phyloP scores from a whole-genome alignment of 2,888 invertebrate species.

The Mimumesa dahlbomi region DNA sequence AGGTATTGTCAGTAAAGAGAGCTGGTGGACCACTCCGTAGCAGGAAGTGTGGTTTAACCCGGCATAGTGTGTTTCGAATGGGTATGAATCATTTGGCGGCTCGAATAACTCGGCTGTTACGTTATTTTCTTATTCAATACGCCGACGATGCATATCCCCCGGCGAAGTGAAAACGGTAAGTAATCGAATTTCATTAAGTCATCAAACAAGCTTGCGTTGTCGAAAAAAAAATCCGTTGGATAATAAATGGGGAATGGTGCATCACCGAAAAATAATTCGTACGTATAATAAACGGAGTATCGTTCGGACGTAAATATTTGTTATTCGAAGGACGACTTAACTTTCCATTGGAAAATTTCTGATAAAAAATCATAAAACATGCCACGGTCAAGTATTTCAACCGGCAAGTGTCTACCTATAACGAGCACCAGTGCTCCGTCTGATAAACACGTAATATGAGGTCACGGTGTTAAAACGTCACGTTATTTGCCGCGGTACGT shows the following conservation, averaged over 20 bases:
- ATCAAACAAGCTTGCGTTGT: background rate
- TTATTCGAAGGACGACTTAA: too few species aligned
- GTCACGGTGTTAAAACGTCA: conserved; percentile 42
- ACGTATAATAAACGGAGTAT: too few species aligned
- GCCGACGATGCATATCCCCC: conserved; percentile 1
- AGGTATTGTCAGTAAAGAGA: conserved; percentile 47
- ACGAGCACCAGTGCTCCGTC: conserved; percentile 5
- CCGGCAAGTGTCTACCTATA: too few species aligned
- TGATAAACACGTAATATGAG: conserved; percentile 35
- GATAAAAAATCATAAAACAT: too few species aligned
- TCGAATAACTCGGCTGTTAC: conserved; percentile 38
- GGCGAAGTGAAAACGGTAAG: background rate
- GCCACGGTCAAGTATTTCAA: too few species aligned
- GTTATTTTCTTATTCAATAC: conserved; percentile 49
- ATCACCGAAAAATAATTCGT: too few species aligned
- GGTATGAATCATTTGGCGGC: conserved; percentile 47
- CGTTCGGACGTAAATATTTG: too few species aligned
- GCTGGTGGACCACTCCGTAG: conserved; percentile 24
- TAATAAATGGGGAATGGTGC: too few species aligned
- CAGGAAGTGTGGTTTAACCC: conserved; percentile 54
- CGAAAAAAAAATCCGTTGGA: too few species aligned
- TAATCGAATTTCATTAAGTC: background rate
- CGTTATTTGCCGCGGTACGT: conserved; percentile 14
- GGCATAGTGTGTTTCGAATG: conserved; percentile 36
- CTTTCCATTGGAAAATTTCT: too few species aligned